Conservation (phyloP, 2,888 invertebrate species). For the Metalampra italica region DNA sequence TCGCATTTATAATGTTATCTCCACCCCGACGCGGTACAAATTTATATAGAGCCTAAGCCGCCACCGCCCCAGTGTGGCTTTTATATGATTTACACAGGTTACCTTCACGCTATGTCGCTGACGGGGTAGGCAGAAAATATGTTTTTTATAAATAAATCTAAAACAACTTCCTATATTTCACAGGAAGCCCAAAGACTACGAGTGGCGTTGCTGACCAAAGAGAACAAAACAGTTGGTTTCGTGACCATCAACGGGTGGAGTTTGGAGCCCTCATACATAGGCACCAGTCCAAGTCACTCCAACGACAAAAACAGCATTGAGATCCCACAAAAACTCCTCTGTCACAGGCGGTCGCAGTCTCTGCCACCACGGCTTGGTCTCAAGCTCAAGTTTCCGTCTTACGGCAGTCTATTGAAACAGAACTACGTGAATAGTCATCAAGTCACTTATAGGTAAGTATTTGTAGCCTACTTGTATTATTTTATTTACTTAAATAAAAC, state of each 20-base stretch:
- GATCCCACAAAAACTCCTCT: constrained; percentile 51
- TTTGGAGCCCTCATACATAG: constrained; percentile 85
- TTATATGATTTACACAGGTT: no score
- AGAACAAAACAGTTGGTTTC: constrained; percentile 87
- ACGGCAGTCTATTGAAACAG: constrained; percentile 83
- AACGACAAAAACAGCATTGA: constrained; percentile 63
- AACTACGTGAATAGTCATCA: constrained; percentile 86
- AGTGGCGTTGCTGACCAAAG: constrained; percentile 78
- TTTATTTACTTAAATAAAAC: no score
- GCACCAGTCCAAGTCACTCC: constrained; percentile 83
- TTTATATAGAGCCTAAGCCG: no score
- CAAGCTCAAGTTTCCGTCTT: constrained; percentile 89
- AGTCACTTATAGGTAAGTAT: constrained; percentile 77
- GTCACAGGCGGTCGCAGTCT: constrained; percentile 87
- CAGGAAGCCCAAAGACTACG: constrained; percentile 77
- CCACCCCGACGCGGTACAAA: no score
- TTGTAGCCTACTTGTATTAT: no score
- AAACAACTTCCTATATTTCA: background rate
- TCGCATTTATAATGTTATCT: no score
- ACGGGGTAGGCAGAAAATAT: no score
- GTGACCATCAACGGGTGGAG: constrained; percentile 93
- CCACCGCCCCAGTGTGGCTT: no score
- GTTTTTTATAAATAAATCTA: no score
- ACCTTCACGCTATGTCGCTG: no score
- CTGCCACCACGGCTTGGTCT: constrained; percentile 89